phyloP scores from a whole-genome alignment of 2,888 invertebrate genomes.

The Marronus borbonicus region DNA sequence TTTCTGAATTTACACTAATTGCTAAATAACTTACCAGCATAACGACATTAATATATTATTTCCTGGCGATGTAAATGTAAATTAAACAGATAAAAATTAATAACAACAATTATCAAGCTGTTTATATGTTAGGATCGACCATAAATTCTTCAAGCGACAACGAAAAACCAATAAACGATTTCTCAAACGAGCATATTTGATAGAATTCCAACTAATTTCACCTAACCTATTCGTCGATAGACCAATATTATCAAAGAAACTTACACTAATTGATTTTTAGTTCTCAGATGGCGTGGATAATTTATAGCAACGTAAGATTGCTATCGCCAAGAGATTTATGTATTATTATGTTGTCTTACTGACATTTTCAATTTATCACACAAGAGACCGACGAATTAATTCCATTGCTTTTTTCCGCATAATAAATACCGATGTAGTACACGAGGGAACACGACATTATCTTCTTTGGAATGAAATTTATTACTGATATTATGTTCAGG shows the following conservation, averaged over 20 bases:
- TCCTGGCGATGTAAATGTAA: neutral
- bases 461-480: slow-evolving; percentile 16
- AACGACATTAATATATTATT: neutral
- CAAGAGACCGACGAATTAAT: slow-evolving; percentile 7
- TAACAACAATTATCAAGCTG: neutral
- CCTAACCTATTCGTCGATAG: neutral
- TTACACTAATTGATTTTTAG: slow-evolving; percentile 31
- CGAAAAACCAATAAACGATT: slow-evolving; percentile 18
- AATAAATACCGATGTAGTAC: slow-evolving; percentile 21
- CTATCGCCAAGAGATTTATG: slow-evolving; percentile 26
- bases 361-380: slow-evolving; percentile 26
- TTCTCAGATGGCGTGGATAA: slow-evolving; percentile 2
- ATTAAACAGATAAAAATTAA: slow-evolving; percentile 3
- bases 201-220: neutral
- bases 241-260: slow-evolving; percentile 15
- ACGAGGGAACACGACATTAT: slow-evolving; percentile 23
- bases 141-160: slow-evolving; percentile 10
- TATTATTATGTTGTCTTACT: slow-evolving; percentile 24
- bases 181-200: slow-evolving; percentile 9
- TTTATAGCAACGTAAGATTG: slow-evolving; percentile 28
- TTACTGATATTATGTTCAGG: neutral
- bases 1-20: no score
- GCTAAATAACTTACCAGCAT: no score
- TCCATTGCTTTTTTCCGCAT: slow-evolving; percentile 6
- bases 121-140: neutral